These are phyloP conservation scores for Rhamnusium bicolor DNA, from an alignment of 2,888 invertebrate species.

Conservation along the genomic window DNA sequence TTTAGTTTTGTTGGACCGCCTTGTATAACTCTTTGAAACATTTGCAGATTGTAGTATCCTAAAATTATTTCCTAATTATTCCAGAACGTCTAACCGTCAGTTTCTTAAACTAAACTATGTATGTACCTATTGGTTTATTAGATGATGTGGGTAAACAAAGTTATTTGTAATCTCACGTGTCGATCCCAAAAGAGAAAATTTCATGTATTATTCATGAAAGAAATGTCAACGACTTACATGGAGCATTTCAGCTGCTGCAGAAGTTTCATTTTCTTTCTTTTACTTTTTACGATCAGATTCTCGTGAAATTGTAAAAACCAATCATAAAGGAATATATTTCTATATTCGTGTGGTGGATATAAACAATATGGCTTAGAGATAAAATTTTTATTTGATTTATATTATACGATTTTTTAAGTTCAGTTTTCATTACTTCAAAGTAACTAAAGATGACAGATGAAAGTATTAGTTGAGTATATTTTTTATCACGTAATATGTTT, in stretches of 20 bases:
- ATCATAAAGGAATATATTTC: background rate
- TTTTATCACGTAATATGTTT: background rate
- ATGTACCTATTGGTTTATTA: background rate
- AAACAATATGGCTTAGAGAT: background rate
- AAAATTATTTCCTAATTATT: background rate
- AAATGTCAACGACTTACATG: slow-evolving; percentile 1
- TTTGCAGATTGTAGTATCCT: background rate
- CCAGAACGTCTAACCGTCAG: background rate
- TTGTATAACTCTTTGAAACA: background rate
- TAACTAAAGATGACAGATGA: background rate
- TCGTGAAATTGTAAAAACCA: background rate
- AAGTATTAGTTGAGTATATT: background rate
- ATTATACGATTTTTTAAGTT: background rate
- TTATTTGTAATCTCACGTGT: slow-evolving; percentile 6
- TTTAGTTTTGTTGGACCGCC: background rate
- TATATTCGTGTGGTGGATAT: background rate
- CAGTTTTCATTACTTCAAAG: background rate
- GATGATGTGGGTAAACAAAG: slow-evolving; percentile 12
- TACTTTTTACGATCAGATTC: background rate
- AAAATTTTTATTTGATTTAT: background rate
- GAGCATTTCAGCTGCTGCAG: background rate
- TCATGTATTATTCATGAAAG: slow-evolving; percentile 9
- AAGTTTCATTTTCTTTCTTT: background rate
- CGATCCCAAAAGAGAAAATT: slow-evolving; percentile 5
- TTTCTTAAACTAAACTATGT: too few relatives aligned